Evolutionary conservation across 2,797 vertebrate species (phyloP).

Genomic region (Calcarius lapponicus): DNA sequence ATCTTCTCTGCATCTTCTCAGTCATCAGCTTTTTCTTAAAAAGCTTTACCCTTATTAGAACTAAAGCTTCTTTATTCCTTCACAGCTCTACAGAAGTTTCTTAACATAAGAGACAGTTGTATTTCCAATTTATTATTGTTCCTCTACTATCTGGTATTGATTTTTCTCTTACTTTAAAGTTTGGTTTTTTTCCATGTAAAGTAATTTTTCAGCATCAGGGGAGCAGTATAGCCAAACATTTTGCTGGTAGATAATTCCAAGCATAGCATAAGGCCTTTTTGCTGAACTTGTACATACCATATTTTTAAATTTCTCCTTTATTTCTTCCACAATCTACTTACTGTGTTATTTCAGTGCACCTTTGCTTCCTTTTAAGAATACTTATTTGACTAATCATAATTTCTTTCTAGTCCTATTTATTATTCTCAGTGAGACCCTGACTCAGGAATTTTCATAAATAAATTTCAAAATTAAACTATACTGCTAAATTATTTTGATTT

Average conservation of each 20-base stretch:
- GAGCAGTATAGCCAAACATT: neutral
- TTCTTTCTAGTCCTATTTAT: neutral
- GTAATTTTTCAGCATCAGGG: neutral
- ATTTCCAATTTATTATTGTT: slow-evolving; percentile 6
- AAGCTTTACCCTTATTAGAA: slow-evolving; percentile 14
- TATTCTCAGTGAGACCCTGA: neutral
- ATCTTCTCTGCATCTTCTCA: neutral
- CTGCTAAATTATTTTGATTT: neutral
- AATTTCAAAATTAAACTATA: neutral
- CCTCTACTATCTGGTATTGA: neutral
- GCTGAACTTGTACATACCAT: neutral
- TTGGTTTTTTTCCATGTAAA: neutral
- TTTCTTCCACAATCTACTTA: neutral
- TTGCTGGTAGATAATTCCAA: neutral
- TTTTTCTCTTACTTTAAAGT: neutral
- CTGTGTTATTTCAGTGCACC: neutral
- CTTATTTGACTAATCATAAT: neutral
- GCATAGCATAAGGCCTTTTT: neutral
- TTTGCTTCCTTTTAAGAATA: neutral
- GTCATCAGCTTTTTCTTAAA: neutral
- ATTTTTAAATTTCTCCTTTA: neutral
- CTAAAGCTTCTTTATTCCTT: slow-evolving; percentile 22
- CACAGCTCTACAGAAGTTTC: neutral
- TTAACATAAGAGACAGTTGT: neutral
- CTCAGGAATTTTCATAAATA: neutral